Conservation (phyloP, 2,113 vertebrate species). For the Sylvicapra grimmia region DNA sequence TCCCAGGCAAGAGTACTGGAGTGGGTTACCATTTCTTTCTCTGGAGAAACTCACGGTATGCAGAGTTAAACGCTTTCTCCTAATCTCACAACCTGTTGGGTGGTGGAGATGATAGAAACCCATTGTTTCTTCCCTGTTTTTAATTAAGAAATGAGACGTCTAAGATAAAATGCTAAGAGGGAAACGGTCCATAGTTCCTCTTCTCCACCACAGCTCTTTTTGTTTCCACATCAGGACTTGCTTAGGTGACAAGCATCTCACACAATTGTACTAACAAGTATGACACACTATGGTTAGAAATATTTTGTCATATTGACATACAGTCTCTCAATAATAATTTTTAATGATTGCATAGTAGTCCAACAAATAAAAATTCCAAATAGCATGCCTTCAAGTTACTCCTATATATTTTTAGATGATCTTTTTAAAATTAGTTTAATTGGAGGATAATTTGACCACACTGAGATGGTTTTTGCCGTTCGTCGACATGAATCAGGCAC, state of each 20-base stretch:
- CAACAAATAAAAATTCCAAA: not conserved
- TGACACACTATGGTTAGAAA: not conserved
- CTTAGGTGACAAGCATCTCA: rapidly evolving
- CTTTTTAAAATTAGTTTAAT: not conserved
- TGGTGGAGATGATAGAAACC: not conserved
- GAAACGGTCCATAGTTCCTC: not conserved
- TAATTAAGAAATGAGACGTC: not conserved
- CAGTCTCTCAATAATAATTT: not conserved
- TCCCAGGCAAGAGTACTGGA: not conserved
- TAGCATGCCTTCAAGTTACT: not conserved
- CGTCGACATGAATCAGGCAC: not conserved
- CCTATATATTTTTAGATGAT: not conserved
- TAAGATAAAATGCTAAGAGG: not conserved
- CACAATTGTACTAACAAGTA: rapidly evolving
- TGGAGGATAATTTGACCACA: not conserved
- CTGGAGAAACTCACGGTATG: not conserved
- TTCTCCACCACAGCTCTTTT: not conserved
- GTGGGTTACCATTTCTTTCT: not conserved
- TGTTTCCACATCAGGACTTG: too few relatives aligned
- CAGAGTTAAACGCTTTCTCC: too few relatives aligned
- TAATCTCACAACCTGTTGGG: not conserved
- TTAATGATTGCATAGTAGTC: too few relatives aligned
- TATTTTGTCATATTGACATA: not conserved
- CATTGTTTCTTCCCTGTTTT: not conserved
- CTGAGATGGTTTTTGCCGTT: too few relatives aligned